These are phyloP conservation scores for Caradrina kadenii DNA, from an alignment of 2,888 invertebrate genomes.

Conservation along the genomic window DNA sequence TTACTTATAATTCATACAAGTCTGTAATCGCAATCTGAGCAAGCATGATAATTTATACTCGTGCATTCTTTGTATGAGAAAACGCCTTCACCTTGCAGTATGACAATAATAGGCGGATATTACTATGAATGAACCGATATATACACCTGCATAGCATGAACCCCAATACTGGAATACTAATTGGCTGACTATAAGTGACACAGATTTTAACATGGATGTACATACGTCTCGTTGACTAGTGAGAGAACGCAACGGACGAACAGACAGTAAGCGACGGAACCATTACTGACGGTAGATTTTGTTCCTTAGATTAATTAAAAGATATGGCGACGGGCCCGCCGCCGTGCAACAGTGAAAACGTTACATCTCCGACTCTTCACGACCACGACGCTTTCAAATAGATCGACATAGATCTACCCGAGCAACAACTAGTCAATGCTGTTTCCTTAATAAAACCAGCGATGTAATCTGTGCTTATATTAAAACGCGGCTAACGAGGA, in stretches of 20 bases:
- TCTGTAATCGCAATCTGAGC: too few species aligned
- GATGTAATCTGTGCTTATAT: constrained; percentile 72
- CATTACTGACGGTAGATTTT: constrained; percentile 84
- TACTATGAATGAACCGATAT: not conserved
- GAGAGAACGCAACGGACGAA: constrained; percentile 74
- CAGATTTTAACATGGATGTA: constrained; percentile 39
- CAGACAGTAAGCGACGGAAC: constrained; percentile 77
- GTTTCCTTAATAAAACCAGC: constrained; percentile 67
- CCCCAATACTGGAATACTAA: constrained; percentile 19
- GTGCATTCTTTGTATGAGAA: too few species aligned
- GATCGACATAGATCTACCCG: constrained; percentile 65
- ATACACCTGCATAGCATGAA: constrained; percentile 5
- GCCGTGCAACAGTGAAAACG: constrained; percentile 83
- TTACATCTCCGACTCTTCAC: constrained; percentile 75
- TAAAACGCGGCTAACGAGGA: constrained; percentile 69
- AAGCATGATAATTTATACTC: too few species aligned
- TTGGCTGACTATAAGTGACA: constrained; percentile 32
- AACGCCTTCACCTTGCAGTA: too few species aligned
- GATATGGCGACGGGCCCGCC: constrained; percentile 79
- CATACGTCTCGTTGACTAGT: constrained; percentile 48
- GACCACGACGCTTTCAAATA: constrained; percentile 68
- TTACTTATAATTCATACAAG: too few species aligned
- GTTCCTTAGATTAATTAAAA: constrained; percentile 89
- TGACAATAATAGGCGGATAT: too few species aligned
- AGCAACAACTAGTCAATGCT: constrained; percentile 51